Conservation (phyloP, 2,888 invertebrate species). For the Congeria kusceri region DNA sequence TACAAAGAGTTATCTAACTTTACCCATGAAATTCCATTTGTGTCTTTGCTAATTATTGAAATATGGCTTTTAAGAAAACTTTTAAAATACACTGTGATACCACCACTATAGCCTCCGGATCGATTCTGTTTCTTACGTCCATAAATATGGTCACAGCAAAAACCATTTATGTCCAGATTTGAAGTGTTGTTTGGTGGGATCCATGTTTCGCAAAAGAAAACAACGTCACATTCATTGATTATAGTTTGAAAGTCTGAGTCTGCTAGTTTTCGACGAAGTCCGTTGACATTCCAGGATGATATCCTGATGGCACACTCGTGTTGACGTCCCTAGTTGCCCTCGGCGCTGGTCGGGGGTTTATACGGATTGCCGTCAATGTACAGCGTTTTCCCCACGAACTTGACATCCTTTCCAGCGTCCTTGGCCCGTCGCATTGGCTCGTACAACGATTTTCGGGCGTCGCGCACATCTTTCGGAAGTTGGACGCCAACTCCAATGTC, state of each 20-base stretch:
- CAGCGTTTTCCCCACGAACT: slow-evolving; percentile 21
- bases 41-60: slow-evolving; percentile 6
- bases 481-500: slow-evolving; percentile 13
- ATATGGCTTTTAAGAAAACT: not conserved
- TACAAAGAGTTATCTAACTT: not conserved
- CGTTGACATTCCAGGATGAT: slow-evolving; percentile 14
- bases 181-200: not conserved
- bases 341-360: not conserved
- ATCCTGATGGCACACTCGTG: slow-evolving; percentile 5
- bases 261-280: slow-evolving; percentile 4
- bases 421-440: slow-evolving; percentile 1
- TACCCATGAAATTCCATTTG: slow-evolving; percentile 3
- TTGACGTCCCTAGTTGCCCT: slow-evolving; percentile 7
- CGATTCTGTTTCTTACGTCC: slow-evolving; percentile 7
- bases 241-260: slow-evolving; percentile 9
- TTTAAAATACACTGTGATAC: slow-evolving; percentile 15
- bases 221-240: slow-evolving; percentile 4
- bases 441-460: slow-evolving; percentile 17
- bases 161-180: slow-evolving; percentile 15
- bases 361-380: slow-evolving; percentile 10
- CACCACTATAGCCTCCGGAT: slow-evolving; percentile 14
- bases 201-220: slow-evolving; percentile 27
- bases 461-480: slow-evolving; percentile 4
- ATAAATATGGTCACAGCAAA: slow-evolving; percentile 15
- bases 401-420: slow-evolving; percentile 2